Base-by-base conservation (phyloP, 2,888 invertebrate species). In the Xestobium rufovillosum region DNA sequence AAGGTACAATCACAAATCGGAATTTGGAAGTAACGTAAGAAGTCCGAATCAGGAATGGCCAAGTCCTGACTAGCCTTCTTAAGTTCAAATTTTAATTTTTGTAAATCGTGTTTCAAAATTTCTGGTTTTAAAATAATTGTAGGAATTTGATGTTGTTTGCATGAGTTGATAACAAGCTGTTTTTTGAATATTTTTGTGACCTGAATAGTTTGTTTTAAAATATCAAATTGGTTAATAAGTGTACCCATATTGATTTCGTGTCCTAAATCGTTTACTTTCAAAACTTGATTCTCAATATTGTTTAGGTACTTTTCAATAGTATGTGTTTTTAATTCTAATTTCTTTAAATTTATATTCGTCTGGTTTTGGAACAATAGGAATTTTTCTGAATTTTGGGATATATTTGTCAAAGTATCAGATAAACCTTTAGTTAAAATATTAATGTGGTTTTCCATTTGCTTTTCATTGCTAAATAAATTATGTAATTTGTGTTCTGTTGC, bases 1-100 rank as follows among this genome's bases (percentile, higher is more conserved):
- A 47, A 28, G 3, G 41, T 30, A 33, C 47, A 47, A 17, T 45
- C 44, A 14, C 42, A 36, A 3, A 47, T 42, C 1, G 43, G 42
- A 11, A 47, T 10, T 31, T 45, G 36, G n/a, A n/a, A n/a, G n/a
- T n/a, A n/a, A n/a, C n/a, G n/a, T n/a, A n/a, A n/a, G n/a, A n/a
- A n/a, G n/a, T n/a, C n/a, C n/a, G n/a, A n/a, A n/a, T n/a, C n/a
- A n/a, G n/a, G n/a, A n/a, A n/a, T n/a, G n/a, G n/a, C n/a, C n/a
- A n/a, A n/a, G n/a, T n/a, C n/a, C n/a, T n/a, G n/a, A n/a, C n/a
- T n/a, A n/a, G n/a, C n/a, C n/a, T n/a, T n/a, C n/a, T n/a, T n/a
- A n/a, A n/a, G n/a, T n/a, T n/a, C n/a, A n/a, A n/a, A n/a, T n/a
- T n/a, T n/a, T n/a, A n/a, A n/a, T n/a, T n/a, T n/a, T n/a, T n/a